Evolutionary conservation across 1,140 invertebrate genomes (phyloP).

Genomic region (Drosophila melanica): DNA sequence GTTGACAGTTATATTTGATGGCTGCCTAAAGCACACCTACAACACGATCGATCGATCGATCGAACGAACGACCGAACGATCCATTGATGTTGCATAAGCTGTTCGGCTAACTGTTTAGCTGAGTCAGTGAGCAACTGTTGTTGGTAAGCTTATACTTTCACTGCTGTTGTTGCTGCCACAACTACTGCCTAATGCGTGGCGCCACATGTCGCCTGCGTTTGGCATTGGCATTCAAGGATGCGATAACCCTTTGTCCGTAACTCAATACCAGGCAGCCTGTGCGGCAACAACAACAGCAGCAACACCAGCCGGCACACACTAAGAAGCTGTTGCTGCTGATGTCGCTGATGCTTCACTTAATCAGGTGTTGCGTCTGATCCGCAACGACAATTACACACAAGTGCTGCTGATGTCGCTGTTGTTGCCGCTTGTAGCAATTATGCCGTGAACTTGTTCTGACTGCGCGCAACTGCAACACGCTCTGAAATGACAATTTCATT

Average conservation of each 20-base stretch:
- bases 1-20: conserved; percentile 44
- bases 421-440: conserved; percentile 68
- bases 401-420: conserved; percentile 35
- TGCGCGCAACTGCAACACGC: conserved; percentile 51
- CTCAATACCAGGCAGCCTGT: conserved; percentile 62
- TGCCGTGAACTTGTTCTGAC: conserved; percentile 78
- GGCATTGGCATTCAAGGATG: conserved; percentile 55
- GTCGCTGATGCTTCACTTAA: conserved; percentile 75
- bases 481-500: conserved; percentile 80
- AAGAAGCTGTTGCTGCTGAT: conserved; percentile 11
- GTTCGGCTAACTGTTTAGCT: not conserved
- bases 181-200: conserved; percentile 11
- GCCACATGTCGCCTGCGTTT: conserved; percentile 44
- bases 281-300: conserved; percentile 54
- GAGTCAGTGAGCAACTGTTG: conserved; percentile 39
- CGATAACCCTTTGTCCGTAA: conserved; percentile 58
- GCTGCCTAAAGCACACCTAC: conserved; percentile 45
- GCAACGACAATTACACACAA: conserved; percentile 78
- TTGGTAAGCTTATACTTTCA: conserved; percentile 67
- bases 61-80: not conserved
- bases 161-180: conserved; percentile 48
- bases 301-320: conserved; percentile 12
- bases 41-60: conserved; percentile 18
- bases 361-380: conserved; percentile 81
- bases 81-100: conserved; percentile 38